Evolutionary conservation across 2,888 invertebrate species (phyloP), one percentile per base, ranked within the genome.

Genomic region (Pharmacophagus antenor): DNA sequence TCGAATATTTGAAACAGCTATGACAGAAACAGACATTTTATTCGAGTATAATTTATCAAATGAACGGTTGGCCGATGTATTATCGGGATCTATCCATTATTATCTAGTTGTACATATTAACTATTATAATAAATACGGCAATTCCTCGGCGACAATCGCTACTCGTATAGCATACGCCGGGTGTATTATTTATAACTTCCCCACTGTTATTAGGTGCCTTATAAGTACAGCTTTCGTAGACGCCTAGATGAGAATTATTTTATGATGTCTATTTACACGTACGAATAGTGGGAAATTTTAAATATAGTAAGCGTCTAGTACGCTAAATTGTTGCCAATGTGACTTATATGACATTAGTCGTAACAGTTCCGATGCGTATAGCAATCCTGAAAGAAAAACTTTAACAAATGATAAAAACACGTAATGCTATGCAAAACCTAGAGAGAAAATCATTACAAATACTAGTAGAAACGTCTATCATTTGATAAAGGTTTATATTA

Each of bases 161-260:
- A 50, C 55, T 44, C 37, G 48, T n/a, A 2, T 31, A 49, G 20
- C 54, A 22, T 49, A 23, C 18, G 18, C 17, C 21, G 6, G 22
- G 31, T 56, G 49, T 60, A 17, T 60, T 60, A 60, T 60, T 60
- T 56, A 20, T 46, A 15, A 41, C 55, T 56, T 23, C 60, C 60
- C 54, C 60, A 51, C 60, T 56, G 37, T 60, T 47, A 60, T 60
- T 60, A 60, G 12, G 25, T 37, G 10, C 51, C 46, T 60, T 25
- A 25, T 56, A 60, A 56, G 49, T 49, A 56, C 18, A 20, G 47
- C 41, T 37, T 51, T 51, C 44, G 37, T 46, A 12, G 22, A 17
- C 49, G 44, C 37, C 46, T 31, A 46, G 18, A 60, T 50, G 25
- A 37, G 18, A 46, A 60, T 44, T 21, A 49, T 54, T 42, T 42